Conservation (phyloP, 2,888 invertebrate species). For the Alloscopus bannaensis region DNA sequence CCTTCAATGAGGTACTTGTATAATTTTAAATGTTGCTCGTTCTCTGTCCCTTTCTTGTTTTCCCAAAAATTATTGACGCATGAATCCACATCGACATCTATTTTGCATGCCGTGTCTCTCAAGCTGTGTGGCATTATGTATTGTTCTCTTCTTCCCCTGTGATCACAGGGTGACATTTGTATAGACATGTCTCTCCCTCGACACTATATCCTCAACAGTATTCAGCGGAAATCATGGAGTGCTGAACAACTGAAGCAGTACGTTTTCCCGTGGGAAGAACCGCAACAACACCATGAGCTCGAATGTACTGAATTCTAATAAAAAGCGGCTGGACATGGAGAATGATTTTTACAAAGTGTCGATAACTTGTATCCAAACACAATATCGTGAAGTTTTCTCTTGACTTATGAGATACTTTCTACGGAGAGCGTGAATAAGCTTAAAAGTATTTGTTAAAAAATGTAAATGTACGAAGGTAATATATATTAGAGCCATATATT, state of each 20-base stretch:
- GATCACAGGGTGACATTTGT: constrained; percentile 64
- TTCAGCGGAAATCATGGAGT: constrained; percentile 83
- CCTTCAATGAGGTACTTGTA: constrained; percentile 65
- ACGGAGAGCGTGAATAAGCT: too few species aligned
- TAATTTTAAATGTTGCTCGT: too few species aligned
- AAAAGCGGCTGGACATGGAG: constrained; percentile 21
- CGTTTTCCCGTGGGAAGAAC: constrained; percentile 50
- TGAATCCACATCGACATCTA: too few species aligned
- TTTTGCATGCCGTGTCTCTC: too few species aligned
- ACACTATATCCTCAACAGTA: constrained; percentile 18
- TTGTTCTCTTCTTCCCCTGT: too few species aligned
- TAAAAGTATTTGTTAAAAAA: too few species aligned
- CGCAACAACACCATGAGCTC: constrained; percentile 13
- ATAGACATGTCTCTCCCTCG: constrained; percentile 39
- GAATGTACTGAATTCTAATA: constrained; percentile 50
- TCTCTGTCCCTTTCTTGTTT: too few species aligned
- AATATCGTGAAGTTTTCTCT: neutral
- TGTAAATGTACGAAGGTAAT: too few species aligned
- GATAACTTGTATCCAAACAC: neutral
- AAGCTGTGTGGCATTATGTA: too few species aligned
- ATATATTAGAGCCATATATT: too few species aligned
- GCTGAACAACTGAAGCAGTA: constrained; percentile 77
- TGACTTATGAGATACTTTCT: neutral
- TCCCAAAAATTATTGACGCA: too few species aligned
- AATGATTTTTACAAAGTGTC: neutral